Evolutionary conservation across 2,113 vertebrate species (phyloP).

Genomic region (Aptenodytes patagonicus): DNA sequence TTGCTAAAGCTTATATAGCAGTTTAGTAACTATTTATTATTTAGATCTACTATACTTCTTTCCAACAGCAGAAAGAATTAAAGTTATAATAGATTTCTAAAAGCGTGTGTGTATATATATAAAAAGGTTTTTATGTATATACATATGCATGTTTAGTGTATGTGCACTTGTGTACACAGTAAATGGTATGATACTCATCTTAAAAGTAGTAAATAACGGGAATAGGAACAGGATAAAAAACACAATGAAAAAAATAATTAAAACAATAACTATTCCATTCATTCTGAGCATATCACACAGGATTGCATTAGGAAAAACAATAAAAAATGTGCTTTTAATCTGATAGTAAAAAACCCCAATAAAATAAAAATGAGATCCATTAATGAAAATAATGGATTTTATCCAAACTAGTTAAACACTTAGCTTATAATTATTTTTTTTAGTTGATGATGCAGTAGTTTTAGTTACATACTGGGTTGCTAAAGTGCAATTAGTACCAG

Average conservation of each 20-base stretch:
- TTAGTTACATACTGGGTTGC: conserved; percentile 30
- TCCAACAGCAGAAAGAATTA: neutral
- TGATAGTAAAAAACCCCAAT: conserved; percentile 67
- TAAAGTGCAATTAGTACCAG: conserved; percentile 29
- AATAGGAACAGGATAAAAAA: conserved; percentile 57
- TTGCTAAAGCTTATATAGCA: neutral
- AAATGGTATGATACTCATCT: neutral
- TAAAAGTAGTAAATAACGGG: conserved; percentile 61
- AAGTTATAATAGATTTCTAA: neutral
- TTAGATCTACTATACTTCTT: neutral
- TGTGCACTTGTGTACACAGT: neutral
- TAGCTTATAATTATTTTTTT: neutral
- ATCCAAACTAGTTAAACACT: conserved; percentile 65
- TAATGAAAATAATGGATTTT: conserved; percentile 78
- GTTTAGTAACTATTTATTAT: neutral
- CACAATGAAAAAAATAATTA: conserved; percentile 65
- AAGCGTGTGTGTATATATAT: fast-evolving
- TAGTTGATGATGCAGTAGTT: conserved; percentile 34
- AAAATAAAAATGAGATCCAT: conserved; percentile 75
- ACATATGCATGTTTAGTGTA: neutral
- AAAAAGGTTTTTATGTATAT: neutral
- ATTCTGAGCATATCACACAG: conserved; percentile 62
- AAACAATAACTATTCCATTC: conserved; percentile 70
- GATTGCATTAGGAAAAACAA: conserved; percentile 71
- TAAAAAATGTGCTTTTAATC: conserved; percentile 72